A percentile compares a stretch with the other conserved stretches of the same genome.
Evolutionary conservation across 2,113 vertebrate species (phyloP).

Genomic region (Galeopterus variegatus): DNA sequence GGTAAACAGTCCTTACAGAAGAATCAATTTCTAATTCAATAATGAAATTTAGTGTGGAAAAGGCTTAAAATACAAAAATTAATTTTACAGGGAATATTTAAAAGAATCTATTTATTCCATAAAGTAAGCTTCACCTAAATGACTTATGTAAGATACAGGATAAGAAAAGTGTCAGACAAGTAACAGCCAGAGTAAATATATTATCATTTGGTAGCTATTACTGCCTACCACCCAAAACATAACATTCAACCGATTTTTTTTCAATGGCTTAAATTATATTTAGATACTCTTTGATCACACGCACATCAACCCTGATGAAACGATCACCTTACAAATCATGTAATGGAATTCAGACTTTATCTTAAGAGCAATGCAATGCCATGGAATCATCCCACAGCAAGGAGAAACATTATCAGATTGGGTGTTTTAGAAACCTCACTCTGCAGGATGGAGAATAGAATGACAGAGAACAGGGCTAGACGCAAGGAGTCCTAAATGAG

Average conservation of each 20-base stretch:
- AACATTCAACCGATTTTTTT: slow-evolving; percentile 5
- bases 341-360: slow-evolving; percentile 8
- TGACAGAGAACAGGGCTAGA: neutral
- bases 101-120: neutral
- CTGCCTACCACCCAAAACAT: neutral
- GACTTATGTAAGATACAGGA: slow-evolving; percentile 20
- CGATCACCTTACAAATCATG: neutral
- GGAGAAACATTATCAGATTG: neutral
- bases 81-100: slow-evolving; percentile 1
- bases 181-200: slow-evolving; percentile 13
- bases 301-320: slow-evolving; percentile 23
- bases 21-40: slow-evolving; percentile 46
- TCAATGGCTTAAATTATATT: slow-evolving; percentile 8
- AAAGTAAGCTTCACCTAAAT: slow-evolving; percentile 29
- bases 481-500: neutral
- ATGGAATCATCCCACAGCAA: slow-evolving; percentile 11
- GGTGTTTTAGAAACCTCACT: slow-evolving; percentile 26
- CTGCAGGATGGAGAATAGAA: neutral
- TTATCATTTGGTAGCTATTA: slow-evolving; percentile 1
- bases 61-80: slow-evolving; percentile 49
- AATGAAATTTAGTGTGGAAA: slow-evolving; percentile 29
- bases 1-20: slow-evolving; percentile 21
- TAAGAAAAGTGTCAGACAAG: slow-evolving; percentile 33
- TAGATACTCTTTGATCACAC: neutral
- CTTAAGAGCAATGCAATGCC: neutral